These are phyloP conservation scores for Dicyema japonicum DNA, from an alignment of 1,140 invertebrate genomes.

Conservation along the genomic window DNA sequence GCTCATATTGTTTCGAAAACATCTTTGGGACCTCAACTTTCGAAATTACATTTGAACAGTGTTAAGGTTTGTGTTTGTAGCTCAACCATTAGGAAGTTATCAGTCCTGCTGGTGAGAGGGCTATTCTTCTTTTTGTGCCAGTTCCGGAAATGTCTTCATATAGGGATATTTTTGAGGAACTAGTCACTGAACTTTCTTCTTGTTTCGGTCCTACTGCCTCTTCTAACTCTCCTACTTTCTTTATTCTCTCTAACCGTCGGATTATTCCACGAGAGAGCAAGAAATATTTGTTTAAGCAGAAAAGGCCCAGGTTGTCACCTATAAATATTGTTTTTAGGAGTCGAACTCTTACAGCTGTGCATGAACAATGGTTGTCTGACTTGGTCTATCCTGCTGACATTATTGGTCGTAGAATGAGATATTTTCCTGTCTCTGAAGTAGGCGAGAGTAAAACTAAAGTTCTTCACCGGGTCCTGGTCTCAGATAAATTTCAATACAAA, in stretches of 20 bases:
- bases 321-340: constrained; percentile 25
- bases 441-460: no score
- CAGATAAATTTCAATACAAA: no score
- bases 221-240: constrained; percentile 88
- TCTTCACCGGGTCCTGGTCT: no score
- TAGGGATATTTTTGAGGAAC: constrained; percentile 75
- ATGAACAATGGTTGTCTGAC: constrained; percentile 79
- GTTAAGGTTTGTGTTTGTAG: no score
- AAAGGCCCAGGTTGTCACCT: constrained; percentile 83
- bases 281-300: constrained; percentile 53
- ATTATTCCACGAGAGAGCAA: constrained; percentile 85
- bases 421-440: no score
- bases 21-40: no score
- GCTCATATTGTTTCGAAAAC: no score
- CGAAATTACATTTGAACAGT: no score
- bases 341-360: constrained; percentile 75
- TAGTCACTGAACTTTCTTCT: constrained; percentile 89
- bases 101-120: constrained; percentile 14
- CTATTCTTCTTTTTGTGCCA: constrained; percentile 87
- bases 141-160: constrained; percentile 78
- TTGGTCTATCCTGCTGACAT: constrained; percentile 94
- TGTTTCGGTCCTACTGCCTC: no score
- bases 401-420: constrained; percentile 87
- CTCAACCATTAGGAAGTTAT: no score
- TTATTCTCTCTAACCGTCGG: constrained; percentile 75